Evolutionary conservation across 2,113 vertebrate genomes (phyloP), one percentile per base, ranked within the genome.

Genomic region (Lasiurus borealis): DNA sequence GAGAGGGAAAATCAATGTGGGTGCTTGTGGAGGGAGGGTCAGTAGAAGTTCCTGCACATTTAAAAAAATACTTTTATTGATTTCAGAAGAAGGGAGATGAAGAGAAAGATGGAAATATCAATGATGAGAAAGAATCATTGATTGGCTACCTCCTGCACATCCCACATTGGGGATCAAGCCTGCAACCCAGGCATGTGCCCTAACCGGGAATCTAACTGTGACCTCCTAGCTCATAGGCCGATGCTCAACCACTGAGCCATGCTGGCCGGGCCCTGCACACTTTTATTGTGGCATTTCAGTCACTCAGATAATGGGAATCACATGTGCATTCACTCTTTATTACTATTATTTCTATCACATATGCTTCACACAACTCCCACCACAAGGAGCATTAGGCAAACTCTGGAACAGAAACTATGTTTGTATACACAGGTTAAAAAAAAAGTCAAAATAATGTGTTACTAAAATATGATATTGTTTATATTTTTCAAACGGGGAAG

Each of bases 331-430:
- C 50, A n/a, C 88, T 76, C 29, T 85, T 78, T 31, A 23, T 77
- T 86, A 57, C 29, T 50, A 31, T 48, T 64, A 23, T 36, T 72
- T 88, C 62, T 50, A n/a, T 46, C 23, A 18, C 73, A 62, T 80
- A 25, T 81, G 64, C 57, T 90, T 83, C 62, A 59, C 83, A 64
- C 91, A 88, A 71, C 62, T 52, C 14, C 52, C 29, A 31, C 25
- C 46, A 69, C 66, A 36, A 34, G n/a, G 25, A 59, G 9, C 16
- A 29, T 40, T 29, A 89, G 52, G 72, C 27, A 97, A 93, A 88
- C 77, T 82, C 59, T 89, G 87, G 8, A 88, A 93, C 57, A 82
- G 82, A 88, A 88, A 29, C 52, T 92, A 9, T 90, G 52, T 90
- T 95, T 92, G 57, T 87, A 93, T 73, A 92, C 16, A 85, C 0